Base-by-base conservation (phyloP, 2,113 vertebrate species). In the Falcunculus frontatus region DNA sequence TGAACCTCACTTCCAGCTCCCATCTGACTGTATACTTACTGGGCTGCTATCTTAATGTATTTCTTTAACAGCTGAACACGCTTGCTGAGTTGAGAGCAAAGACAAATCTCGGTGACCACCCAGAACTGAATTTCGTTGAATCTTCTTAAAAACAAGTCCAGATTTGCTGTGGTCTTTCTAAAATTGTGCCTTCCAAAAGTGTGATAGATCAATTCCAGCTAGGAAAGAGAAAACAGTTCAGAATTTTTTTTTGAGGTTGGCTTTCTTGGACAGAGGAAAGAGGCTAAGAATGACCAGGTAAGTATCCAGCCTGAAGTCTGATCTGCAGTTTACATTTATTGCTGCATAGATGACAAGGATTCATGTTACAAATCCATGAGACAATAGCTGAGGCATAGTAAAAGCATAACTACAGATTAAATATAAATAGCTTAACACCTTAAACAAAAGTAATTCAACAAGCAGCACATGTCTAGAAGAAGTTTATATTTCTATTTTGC, bases 71-170 rank as follows among this genome's bases (percentile, higher is more conserved):
- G 99, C 94, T 99, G 99, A 94, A 99, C 99, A 49, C 99, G 98
- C 91, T 99, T 99, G 98, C 98, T 99, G 96, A 99, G 98, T 95
- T 99, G 99, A 92, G 98, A 95, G 94, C 99, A 99, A 96, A 99
- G 98, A 97, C 99, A 99, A 87, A 99, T 98, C 97, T 99, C 99
- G 3, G 99, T 99, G 96, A 99, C 98, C 78, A 99, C 99, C 99
- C 99, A 99, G 90, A 99, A 99, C 98, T 99, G 99, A 94, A 99
- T 98, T 98, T 99, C 99, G 95, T 99, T 99, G 97, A 99, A 99
- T 96, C 99, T 98, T 97, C 98, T 98, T 94, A 99, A 98, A 98
- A 99, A 99, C 96, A 99, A 98, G 93, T 99, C 99, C 98, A 99
- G 98, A 97, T 99, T 99, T 94, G 99, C 99, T 0, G 99, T 99